Base-by-base conservation (phyloP, 2,797 vertebrate species). In the Crenichthys baileyi region DNA sequence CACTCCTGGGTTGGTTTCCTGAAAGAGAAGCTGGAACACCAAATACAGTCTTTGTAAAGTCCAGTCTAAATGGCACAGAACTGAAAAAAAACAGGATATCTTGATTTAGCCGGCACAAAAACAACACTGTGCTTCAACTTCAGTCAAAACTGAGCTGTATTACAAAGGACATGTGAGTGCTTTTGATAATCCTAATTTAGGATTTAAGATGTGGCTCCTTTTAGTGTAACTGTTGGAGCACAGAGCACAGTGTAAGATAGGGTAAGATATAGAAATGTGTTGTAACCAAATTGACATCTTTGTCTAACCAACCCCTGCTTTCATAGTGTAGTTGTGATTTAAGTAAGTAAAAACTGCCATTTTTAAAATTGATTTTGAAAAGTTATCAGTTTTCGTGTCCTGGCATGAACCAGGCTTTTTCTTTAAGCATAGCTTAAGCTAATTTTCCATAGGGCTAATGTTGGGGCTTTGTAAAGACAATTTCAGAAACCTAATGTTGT, bases 1-100 rank as follows among this genome's bases (percentile, higher is more conserved):
- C 56, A 99, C 96, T 0, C 98, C 97, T 0, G 98, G 98, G 88
- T 99, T 99, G 55, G 92, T 95, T 90, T 98, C 98, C 92, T 99
- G 98, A 78, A 99, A 99, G 61, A 99, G 96, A 83, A 99, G 96
- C 98, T 99, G 91, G 0, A 75, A 77, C 31, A 91, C 73, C 90
- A 53, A 44, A 72, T 24, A 26, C 11, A 20, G 24, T 55, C n/a
- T 18, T 73, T 65, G 50, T 44, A 8, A 29, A 18, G 31, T 24
- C 18, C 11, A 67, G 8, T 41, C 63, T 67, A 13, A 67, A 11
- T 36, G 3, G 20, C 36, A 67, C 18, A 41, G 61, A 67, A 44
- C 22, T 13, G 24, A 44, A 44, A 4, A 68, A 70, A 44, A 44
- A 20, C 24, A 4, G 51, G 8, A 24, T 60, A 22, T 7, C 22